Conservation (phyloP, 2,888 invertebrate species). For the Brenthis hecate region DNA sequence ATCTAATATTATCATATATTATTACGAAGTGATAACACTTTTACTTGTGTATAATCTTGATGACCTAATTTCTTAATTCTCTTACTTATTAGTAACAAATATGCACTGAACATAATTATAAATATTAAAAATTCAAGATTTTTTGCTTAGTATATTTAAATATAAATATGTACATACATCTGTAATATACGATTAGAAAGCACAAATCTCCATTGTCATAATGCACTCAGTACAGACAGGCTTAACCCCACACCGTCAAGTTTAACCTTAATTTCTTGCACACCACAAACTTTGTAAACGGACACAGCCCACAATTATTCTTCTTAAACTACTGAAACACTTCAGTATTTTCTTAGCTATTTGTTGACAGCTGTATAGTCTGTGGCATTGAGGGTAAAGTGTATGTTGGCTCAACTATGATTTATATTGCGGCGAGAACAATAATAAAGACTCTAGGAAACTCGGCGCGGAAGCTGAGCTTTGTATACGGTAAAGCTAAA, state of each 20-base stretch:
- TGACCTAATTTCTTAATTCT: constrained; percentile 36
- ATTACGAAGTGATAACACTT: constrained; percentile 26
- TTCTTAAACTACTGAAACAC: constrained; percentile 23
- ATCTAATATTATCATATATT: constrained; percentile 15
- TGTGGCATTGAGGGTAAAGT: constrained; percentile 50
- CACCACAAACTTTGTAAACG: constrained; percentile 30
- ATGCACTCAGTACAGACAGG: neutral
- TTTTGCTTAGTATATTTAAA: too few relatives aligned
- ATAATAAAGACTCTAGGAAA: constrained; percentile 31
- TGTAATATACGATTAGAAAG: neutral
- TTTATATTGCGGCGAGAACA: constrained; percentile 77
- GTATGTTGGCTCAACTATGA: constrained; percentile 60
- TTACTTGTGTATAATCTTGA: constrained; percentile 26
- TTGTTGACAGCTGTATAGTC: constrained; percentile 41
- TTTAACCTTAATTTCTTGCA: constrained; percentile 30
- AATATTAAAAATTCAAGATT: neutral
- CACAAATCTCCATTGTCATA: constrained; percentile 18
- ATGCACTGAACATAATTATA: neutral
- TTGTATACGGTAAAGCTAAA: constrained; percentile 77
- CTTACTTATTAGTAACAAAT: neutral
- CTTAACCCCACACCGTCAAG: constrained; percentile 22
- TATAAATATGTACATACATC: neutral
- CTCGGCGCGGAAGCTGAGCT: constrained; percentile 65
- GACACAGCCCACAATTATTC: constrained; percentile 33
- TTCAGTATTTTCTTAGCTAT: constrained; percentile 30